phyloP scores from a whole-genome alignment of 2,797 vertebrate genomes.

The Potorous gilbertii region DNA sequence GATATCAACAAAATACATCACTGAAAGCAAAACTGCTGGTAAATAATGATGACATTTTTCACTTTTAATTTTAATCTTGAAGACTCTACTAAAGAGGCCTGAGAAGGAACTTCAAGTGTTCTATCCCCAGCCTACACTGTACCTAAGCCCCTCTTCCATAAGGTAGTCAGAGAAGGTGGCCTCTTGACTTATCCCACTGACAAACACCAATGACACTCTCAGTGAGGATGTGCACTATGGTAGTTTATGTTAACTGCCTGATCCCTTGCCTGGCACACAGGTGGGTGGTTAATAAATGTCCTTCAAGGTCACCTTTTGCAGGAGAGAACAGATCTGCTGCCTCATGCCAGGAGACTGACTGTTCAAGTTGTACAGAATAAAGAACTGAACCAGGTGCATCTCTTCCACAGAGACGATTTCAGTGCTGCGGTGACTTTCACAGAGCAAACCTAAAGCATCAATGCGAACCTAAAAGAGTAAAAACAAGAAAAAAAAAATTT shows the following conservation, averaged over 20 bases:
- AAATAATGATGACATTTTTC: not conserved
- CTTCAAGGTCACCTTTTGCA: constrained; percentile 91
- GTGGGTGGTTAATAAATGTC: not conserved
- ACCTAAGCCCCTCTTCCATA: not conserved
- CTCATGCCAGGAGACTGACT: constrained; percentile 93
- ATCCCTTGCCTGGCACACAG: not conserved
- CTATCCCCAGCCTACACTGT: not conserved
- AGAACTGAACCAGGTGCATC: constrained; percentile 91
- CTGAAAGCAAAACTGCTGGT: not conserved
- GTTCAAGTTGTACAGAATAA: constrained; percentile 92
- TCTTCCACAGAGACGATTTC: constrained; percentile 91
- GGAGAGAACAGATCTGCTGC: constrained; percentile 92
- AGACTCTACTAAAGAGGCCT: not conserved
- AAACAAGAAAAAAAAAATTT: constrained; percentile 36
- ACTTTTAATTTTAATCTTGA: not conserved
- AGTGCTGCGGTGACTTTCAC: constrained; percentile 95
- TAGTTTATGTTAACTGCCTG: not conserved
- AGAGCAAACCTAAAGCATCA: constrained; percentile 94
- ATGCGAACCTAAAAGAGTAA: constrained; percentile 89
- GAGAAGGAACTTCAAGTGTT: not conserved
- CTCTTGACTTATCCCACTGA: not conserved
- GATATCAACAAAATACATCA: not conserved
- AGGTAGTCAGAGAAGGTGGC: not conserved
- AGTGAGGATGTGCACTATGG: not conserved
- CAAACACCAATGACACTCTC: not conserved